Percentiles rank a stretch among this genome's conserved stretches.
Evolutionary conservation across 2,797 vertebrate species (phyloP).

Genomic region (Xerus rutilus): DNA sequence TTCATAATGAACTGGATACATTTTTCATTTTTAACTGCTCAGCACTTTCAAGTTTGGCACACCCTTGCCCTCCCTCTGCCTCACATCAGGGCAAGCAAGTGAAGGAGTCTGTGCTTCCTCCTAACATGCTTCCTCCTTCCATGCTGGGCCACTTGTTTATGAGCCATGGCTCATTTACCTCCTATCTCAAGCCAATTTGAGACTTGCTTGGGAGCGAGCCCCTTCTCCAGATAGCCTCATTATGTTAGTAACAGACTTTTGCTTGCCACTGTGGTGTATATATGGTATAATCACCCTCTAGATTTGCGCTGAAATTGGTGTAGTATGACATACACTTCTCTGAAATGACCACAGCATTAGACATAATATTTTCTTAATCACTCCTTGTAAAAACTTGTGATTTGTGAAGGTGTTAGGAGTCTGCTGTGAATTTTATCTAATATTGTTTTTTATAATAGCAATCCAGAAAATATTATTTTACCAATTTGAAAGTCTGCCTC

Average conservation of each 20-base stretch:
- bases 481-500: neutral
- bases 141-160: accelerated
- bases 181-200: neutral
- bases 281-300: neutral
- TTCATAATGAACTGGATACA: neutral
- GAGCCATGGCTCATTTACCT: too few species aligned
- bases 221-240: too few species aligned
- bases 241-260: neutral
- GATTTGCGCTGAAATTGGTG: neutral
- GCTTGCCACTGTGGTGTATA: too few species aligned
- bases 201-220: too few species aligned
- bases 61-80: too few species aligned
- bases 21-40: neutral
- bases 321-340: neutral
- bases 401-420: neutral
- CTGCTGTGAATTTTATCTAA: neutral
- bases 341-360: neutral
- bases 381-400: neutral
- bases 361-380: neutral
- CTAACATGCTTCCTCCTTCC: accelerated
- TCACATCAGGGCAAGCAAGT: neutral
- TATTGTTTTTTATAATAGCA: neutral
- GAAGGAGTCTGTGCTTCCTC: neutral
- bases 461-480: neutral
- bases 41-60: neutral